A percentile compares a stretch with the other conserved stretches of the same genome.
These are phyloP conservation scores for Hippasteria phrygiana DNA, from an alignment of 53 echinoderm and acorn worm species.

Conservation along the genomic window DNA sequence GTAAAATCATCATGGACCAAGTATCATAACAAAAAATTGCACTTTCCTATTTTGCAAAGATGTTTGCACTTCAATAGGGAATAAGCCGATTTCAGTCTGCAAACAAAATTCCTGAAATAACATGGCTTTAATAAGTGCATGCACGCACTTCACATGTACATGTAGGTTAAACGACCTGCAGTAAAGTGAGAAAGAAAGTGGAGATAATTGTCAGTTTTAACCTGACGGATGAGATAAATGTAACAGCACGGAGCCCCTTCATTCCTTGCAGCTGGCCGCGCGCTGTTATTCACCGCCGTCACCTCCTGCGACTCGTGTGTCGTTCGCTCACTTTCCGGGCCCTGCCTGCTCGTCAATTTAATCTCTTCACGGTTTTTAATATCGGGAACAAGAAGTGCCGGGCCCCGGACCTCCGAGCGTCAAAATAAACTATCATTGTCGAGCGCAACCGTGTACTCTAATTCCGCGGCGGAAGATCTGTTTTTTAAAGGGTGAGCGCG, in stretches of 20 bases:
- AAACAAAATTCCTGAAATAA: too few species aligned
- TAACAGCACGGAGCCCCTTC: neutral
- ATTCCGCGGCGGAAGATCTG: neutral
- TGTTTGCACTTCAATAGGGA: too few species aligned
- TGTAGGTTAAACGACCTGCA: neutral
- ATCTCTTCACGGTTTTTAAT: constrained; percentile 41
- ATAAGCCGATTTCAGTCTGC: too few species aligned
- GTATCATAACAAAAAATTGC: too few species aligned
- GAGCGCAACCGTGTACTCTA: neutral
- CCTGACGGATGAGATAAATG: neutral
- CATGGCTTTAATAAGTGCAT: too few species aligned
- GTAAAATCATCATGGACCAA: too few species aligned
- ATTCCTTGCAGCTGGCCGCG: neutral
- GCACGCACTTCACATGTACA: neutral
- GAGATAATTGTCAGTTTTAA: neutral
- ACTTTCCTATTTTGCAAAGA: too few species aligned
- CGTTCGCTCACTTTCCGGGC: neutral
- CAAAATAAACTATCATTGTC: constrained; percentile 23
- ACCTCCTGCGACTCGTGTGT: neutral
- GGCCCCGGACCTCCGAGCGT: constrained; percentile 13
- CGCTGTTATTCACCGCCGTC: neutral
- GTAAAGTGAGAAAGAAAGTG: neutral
- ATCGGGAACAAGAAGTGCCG: neutral
- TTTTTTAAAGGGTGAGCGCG: neutral
- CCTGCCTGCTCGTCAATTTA: constrained; percentile 9